Percentiles rank a stretch among this genome's conserved stretches.
phyloP scores from a whole-genome alignment of 2,113 vertebrate species.

The Monopterus albus region DNA sequence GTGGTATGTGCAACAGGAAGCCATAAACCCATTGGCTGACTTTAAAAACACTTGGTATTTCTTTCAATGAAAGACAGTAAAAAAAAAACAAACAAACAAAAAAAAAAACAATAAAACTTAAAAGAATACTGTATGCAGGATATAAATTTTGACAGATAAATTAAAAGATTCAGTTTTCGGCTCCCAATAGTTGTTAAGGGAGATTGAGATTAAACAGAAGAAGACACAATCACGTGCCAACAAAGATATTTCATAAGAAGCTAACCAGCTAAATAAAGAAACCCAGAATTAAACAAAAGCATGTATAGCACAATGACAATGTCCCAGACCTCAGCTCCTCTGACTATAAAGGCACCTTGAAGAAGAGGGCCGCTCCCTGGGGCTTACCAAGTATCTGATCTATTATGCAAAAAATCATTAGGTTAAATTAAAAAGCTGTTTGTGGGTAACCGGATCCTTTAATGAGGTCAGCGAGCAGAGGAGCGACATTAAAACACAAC shows the following conservation, averaged over 20 bases:
- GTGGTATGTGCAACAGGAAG: not conserved
- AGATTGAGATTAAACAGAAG: constrained; percentile 7
- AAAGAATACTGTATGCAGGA: not conserved
- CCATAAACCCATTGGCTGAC: not conserved
- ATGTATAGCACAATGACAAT: constrained; percentile 68
- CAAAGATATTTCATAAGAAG: constrained; percentile 36
- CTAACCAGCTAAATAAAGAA: constrained; percentile 30
- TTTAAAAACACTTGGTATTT: too few relatives aligned
- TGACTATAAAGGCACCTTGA: constrained; percentile 86
- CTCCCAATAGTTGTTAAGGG: too few relatives aligned
- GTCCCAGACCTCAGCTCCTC: constrained; percentile 64
- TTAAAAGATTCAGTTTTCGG: too few relatives aligned
- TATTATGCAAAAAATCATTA: constrained; percentile 88
- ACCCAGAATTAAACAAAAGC: constrained; percentile 57
- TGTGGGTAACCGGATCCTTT: constrained; percentile 86
- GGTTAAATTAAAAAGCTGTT: constrained; percentile 88
- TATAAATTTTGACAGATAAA: not conserved
- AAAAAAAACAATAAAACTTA: too few relatives aligned
- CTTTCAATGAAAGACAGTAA: too few relatives aligned
- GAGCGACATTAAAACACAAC: constrained; percentile 85
- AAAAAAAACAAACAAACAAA: too few relatives aligned
- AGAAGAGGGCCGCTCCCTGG: constrained; percentile 78
- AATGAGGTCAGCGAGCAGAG: constrained; percentile 84
- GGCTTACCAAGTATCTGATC: constrained; percentile 84
- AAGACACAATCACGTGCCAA: constrained; percentile 27